These are phyloP conservation scores for Drosophila santomea DNA, from an alignment of 1,140 invertebrate genomes.

Conservation along the genomic window DNA sequence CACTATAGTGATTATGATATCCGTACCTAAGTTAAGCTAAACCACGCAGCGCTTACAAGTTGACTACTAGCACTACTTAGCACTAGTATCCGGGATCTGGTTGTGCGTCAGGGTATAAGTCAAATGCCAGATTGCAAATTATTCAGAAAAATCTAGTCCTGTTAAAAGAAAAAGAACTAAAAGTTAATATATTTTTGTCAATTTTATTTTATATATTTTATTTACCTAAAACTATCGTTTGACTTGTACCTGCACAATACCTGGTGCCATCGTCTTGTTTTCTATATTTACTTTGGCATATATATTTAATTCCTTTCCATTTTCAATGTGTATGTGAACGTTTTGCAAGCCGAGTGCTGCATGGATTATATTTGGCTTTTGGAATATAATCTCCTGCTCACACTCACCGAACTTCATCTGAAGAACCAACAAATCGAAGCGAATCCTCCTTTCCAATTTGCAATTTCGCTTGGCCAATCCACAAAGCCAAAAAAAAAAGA, in stretches of 20 bases:
- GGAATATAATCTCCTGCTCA: slow-evolving; percentile 65
- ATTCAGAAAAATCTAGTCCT: background rate
- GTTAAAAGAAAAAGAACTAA: background rate
- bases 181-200: too few relatives aligned
- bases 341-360: slow-evolving; percentile 74
- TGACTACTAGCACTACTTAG: slow-evolving; percentile 65
- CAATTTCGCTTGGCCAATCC: slow-evolving; percentile 36
- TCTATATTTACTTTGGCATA: slow-evolving; percentile 38
- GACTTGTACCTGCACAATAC: slow-evolving; percentile 42
- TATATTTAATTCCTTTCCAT: slow-evolving; percentile 42
- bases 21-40: slow-evolving; percentile 61
- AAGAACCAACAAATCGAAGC: slow-evolving; percentile 21
- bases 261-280: slow-evolving; percentile 56
- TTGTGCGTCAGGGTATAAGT: slow-evolving; percentile 11
- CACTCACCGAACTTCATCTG: slow-evolving; percentile 37
- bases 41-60: slow-evolving; percentile 68
- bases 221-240: background rate
- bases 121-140: background rate
- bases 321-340: slow-evolving; percentile 75
- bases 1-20: slow-evolving; percentile 42
- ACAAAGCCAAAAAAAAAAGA: slow-evolving; percentile 1
- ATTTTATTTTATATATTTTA: background rate
- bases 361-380: slow-evolving; percentile 76
- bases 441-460: slow-evolving; percentile 28
- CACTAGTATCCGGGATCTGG: slow-evolving; percentile 19